Evolutionary conservation across 2,113 vertebrate species (phyloP), one percentile per base, ranked within the genome.

Genomic region (Phalacrocorax carbo): DNA sequence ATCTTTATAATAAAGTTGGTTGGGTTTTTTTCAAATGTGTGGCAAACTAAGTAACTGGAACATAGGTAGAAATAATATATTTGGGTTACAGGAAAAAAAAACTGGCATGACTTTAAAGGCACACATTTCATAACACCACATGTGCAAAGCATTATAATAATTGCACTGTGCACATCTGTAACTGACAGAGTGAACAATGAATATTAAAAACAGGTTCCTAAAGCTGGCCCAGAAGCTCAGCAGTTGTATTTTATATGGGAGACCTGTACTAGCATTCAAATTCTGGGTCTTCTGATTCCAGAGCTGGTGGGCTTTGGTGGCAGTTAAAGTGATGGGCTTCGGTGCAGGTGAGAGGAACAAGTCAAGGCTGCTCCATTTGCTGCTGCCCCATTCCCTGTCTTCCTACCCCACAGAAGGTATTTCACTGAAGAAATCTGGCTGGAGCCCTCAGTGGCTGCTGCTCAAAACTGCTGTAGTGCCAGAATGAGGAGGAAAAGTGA

Each of bases 101-200:
- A 6, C 88, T 98, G 98, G 98, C 98, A 96, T 69, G 48, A 90
- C 97, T 97, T 98, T 95, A 98, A 98, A 98, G 97, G 88, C 77
- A 87, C 55, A 87, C 66, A 95, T 98, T 98, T 98, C 96, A 97
- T 97, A 98, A 98, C 91, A 97, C 94, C 92, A 98, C 98, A 98
- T 98, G 90, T 98, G 98, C 93, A 98, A 98, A 97, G 48, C 96
- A 98, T 98, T 98, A 98, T 62, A 97, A 77, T 97, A 98, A 98
- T 98, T 97, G 94, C 68, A 86, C 95, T 91, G 93, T 94, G 93
- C 97, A 98, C 97, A 98, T 98, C 96, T 90, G 94, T 97, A 98
- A 97, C 95, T 96, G 94, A 96, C 95, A 88, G 94, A 98, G 66
- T 66, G 97, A 98, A 98, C 95, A 98, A 98, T 97, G 96, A 98